Evolutionary conservation across 2,888 invertebrate genomes (phyloP), one percentile per base, ranked within the genome.

Genomic region (Dorcus hopei): DNA sequence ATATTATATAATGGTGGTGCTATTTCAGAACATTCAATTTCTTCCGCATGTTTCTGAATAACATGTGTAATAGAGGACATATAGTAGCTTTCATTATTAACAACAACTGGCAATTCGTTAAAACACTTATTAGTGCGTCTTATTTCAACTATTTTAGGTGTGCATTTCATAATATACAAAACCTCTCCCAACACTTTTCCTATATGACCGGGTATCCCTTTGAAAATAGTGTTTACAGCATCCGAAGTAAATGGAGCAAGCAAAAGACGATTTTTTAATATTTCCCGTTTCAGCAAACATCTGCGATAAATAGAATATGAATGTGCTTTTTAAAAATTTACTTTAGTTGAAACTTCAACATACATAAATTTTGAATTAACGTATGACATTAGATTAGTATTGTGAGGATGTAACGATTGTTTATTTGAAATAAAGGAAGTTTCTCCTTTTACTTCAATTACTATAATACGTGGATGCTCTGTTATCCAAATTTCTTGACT

Each of bases 301-400:
- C 61, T 54, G 11, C 70, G 61, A 6, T 59, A 43, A 2, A 70
- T 33, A 33, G 4, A 5, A 33, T 33, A 33, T 33, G 26, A 1
- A n/a, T n/a, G n/a, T n/a, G n/a, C n/a, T n/a, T n/a, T n/a, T n/a
- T n/a, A n/a, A n/a, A 71, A 14, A 9, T 62, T 57, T 4, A 51
- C 47, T 16, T 66, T 59, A 2, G 68, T 62, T 5, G 69, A 63
- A 51, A 67, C 65, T 54, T 71, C 70, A 0, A 64, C 56, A 47
- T 70, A 72, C 3, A 72, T 52, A 7, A 72, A 68, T 61, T 72
- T 71, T 1, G 63, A 58, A 23, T 68, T 70, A 1, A 69, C 58
- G 41, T 70, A 70, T 0, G 57, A 33, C 7, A 66, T 66, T 1
- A 70, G 42, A 42, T 71, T 66, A 0, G 65, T 14, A 38, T 59